A percentile compares a stretch with the other conserved stretches of the same genome.
Conservation (phyloP, 1,140 invertebrate species). For the Caenorhabditis latens region DNA sequence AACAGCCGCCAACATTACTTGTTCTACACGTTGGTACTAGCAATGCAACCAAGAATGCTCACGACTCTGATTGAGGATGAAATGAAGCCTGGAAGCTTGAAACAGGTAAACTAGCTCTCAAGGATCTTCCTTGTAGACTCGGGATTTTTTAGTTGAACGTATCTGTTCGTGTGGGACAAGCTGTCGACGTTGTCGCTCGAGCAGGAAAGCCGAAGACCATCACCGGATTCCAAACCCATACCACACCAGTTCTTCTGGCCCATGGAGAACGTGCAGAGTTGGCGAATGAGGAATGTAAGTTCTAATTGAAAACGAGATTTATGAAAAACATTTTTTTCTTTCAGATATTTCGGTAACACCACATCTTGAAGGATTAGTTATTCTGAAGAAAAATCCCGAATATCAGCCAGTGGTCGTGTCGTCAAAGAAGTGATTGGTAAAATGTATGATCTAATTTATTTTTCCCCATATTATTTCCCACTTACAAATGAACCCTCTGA, state of each 20-base stretch:
- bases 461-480: neutral
- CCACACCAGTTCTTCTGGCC: constrained; percentile 94
- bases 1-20: constrained; percentile 89
- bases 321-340: constrained; percentile 25
- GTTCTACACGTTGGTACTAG: constrained; percentile 92
- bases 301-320: constrained; percentile 38
- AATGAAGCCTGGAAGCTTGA: constrained; percentile 80
- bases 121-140: neutral
- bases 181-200: constrained; percentile 98
- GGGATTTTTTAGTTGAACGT: constrained; percentile 83
- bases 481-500: neutral
- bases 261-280: constrained; percentile 97
- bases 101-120: constrained; percentile 80
- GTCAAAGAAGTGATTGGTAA: constrained; percentile 10
- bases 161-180: constrained; percentile 95
- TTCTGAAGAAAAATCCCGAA: constrained; percentile 92
- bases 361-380: constrained; percentile 98
- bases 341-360: constrained; percentile 88
- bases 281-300: constrained; percentile 92
- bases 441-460: constrained; percentile 4
- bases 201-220: constrained; percentile 99
- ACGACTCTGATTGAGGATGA: constrained; percentile 96
- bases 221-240: constrained; percentile 99
- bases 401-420: constrained; percentile 63
- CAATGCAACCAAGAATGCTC: constrained; percentile 99